These are phyloP conservation scores for Pasiphila rectangulata DNA, from an alignment of 2,888 invertebrate genomes.

Conservation along the genomic window DNA sequence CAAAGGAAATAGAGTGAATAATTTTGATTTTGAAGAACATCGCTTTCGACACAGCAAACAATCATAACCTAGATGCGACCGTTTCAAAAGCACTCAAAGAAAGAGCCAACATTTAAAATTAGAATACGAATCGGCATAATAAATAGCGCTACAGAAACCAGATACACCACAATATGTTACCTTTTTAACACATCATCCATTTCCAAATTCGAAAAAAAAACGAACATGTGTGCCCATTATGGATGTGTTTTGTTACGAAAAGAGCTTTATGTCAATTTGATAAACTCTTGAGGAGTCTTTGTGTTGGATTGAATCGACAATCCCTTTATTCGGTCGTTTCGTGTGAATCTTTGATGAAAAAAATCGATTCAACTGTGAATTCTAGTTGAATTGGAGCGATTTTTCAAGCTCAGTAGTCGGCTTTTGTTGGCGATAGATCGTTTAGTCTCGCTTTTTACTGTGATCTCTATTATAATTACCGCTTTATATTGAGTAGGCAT, in stretches of 20 bases:
- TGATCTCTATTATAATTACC: conserved; percentile 59
- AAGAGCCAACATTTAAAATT: conserved; percentile 47
- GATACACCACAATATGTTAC: conserved; percentile 64
- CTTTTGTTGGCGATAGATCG: conserved; percentile 68
- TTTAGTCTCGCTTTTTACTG: conserved; percentile 51
- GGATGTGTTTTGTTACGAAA: conserved; percentile 62
- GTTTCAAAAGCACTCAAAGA: conserved; percentile 40
- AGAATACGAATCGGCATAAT: conserved; percentile 57
- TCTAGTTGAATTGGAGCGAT: conserved; percentile 74
- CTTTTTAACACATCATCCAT: conserved; percentile 80
- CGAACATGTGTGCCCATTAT: conserved; percentile 71
- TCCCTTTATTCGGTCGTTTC: conserved; percentile 49
- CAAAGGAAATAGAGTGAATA: background rate
- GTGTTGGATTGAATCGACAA: conserved; percentile 63
- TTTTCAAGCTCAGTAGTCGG: conserved; percentile 78
- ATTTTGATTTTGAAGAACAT: background rate
- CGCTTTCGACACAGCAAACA: background rate
- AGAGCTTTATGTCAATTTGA: conserved; percentile 80
- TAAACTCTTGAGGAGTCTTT: conserved; percentile 72
- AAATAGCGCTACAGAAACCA: conserved; percentile 56
- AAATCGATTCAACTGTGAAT: conserved; percentile 37
- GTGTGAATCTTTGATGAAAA: conserved; percentile 56
- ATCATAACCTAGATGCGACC: conserved; percentile 8
- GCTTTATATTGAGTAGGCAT: conserved; percentile 40
- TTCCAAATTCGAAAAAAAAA: conserved; percentile 59